Percentiles rank a stretch among this genome's conserved stretches.
phyloP scores from a whole-genome alignment of 2,888 invertebrate genomes.

The Leucania comma region DNA sequence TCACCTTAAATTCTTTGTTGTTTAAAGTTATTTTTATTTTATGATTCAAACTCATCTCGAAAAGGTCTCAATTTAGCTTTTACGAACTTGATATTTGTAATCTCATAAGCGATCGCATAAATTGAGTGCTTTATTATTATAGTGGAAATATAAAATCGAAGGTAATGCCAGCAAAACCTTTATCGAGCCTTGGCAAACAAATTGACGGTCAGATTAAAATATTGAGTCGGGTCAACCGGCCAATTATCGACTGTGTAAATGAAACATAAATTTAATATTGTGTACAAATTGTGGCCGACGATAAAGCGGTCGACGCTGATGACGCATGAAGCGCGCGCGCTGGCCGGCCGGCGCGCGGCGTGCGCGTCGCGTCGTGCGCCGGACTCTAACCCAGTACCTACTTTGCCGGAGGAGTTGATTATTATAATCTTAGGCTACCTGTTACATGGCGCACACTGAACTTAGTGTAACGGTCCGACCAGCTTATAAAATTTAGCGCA shows the following conservation, averaged over 20 bases:
- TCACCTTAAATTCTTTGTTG: slow-evolving; percentile 49
- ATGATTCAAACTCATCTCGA: slow-evolving; percentile 22
- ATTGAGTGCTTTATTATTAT: slow-evolving; percentile 30
- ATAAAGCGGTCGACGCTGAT: slow-evolving; percentile 65
- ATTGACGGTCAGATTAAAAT: slow-evolving; percentile 72
- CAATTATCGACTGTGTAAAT: slow-evolving; percentile 70
- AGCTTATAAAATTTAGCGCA: slow-evolving; percentile 74
- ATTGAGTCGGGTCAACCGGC: slow-evolving; percentile 67
- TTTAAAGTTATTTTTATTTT: slow-evolving; percentile 31
- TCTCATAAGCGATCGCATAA: slow-evolving; percentile 38
- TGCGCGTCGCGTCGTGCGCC: slow-evolving; percentile 2
- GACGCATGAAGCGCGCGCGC: slow-evolving; percentile 61
- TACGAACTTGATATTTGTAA: slow-evolving; percentile 26
- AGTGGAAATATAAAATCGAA: slow-evolving; percentile 49
- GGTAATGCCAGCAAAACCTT: slow-evolving; percentile 55
- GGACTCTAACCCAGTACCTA: slow-evolving; percentile 49
- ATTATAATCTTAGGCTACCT: slow-evolving; percentile 74
- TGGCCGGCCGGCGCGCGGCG: slow-evolving; percentile 46
- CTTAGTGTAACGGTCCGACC: slow-evolving; percentile 73
- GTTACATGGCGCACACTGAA: slow-evolving; percentile 70
- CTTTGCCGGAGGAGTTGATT: slow-evolving; percentile 66
- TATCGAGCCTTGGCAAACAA: slow-evolving; percentile 69
- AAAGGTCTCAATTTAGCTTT: slow-evolving; percentile 22
- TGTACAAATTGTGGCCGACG: slow-evolving; percentile 64
- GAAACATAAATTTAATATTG: slow-evolving; percentile 62